phyloP scores from a whole-genome alignment of 2,888 invertebrate species.

The Drosophila acutilabella region DNA sequence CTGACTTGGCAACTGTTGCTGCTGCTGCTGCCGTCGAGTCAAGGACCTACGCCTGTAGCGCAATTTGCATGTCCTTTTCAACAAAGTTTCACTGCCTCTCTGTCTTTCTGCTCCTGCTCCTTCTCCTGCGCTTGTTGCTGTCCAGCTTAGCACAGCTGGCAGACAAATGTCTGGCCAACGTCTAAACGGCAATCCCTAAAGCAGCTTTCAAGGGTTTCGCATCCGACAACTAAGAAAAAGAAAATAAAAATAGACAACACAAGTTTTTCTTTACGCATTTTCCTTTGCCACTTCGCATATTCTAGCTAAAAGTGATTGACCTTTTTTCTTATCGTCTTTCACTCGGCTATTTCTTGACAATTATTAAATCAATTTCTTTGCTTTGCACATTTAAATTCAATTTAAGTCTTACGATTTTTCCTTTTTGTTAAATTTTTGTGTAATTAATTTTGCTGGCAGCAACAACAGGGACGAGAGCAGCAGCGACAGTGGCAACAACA shows the following conservation, averaged over 20 bases:
- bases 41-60: conserved; percentile 47
- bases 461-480: conserved; percentile 25
- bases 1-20: conserved; percentile 65
- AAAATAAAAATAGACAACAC: not conserved
- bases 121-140: conserved; percentile 13
- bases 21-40: conserved; percentile 31
- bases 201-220: conserved; percentile 36
- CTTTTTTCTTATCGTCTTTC: conserved; percentile 44
- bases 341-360: conserved; percentile 13
- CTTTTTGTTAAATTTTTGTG: conserved; percentile 45
- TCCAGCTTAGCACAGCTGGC: conserved; percentile 40
- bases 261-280: conserved; percentile 17
- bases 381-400: conserved; percentile 46
- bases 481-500: conserved; percentile 24
- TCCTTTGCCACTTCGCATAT: no score
- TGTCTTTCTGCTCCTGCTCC: conserved; percentile 3
- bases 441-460: conserved; percentile 70
- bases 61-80: conserved; percentile 72
- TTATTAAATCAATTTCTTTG: conserved; percentile 52
- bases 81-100: conserved; percentile 18
- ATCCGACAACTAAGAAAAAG: not conserved
- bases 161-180: conserved; percentile 65
- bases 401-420: conserved; percentile 41
- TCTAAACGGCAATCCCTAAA: conserved; percentile 44
- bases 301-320: conserved; percentile 67